A percentile compares a stretch with the other conserved stretches of the same genome.
These are phyloP conservation scores for Vanessa atalanta DNA, from an alignment of 1,140 invertebrate genomes.

Conservation along the genomic window DNA sequence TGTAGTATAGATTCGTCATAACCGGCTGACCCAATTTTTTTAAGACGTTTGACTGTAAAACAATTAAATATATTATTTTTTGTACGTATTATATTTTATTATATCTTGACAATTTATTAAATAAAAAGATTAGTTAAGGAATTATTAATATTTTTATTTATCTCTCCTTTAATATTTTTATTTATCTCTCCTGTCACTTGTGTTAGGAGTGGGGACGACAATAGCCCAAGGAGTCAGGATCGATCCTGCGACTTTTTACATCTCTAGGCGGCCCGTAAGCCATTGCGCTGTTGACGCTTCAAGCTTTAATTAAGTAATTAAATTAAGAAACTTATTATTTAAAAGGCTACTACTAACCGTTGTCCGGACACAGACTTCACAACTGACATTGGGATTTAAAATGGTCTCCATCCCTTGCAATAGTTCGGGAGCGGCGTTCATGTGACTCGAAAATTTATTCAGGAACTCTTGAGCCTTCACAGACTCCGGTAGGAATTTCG, in stretches of 20 bases:
- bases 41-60: constrained; percentile 86
- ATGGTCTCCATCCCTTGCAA: constrained; percentile 92
- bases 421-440: constrained; percentile 89
- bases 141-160: too few relatives aligned
- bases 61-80: too few relatives aligned
- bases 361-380: constrained; percentile 93
- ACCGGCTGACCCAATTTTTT: constrained; percentile 96
- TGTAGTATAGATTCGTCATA: constrained; percentile 97
- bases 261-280: too few relatives aligned
- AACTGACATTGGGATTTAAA: constrained; percentile 92
- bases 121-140: too few relatives aligned
- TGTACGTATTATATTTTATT: too few relatives aligned
- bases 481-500: constrained; percentile 93
- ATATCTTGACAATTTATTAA: too few relatives aligned
- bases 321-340: background rate
- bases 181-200: too few relatives aligned
- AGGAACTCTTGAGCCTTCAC: constrained; percentile 96
- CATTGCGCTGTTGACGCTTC: too few relatives aligned
- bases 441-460: constrained; percentile 91
- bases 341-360: constrained; percentile 79
- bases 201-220: too few relatives aligned
- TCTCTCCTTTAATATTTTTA: too few relatives aligned
- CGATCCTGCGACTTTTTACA: too few relatives aligned
- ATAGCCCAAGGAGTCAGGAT: too few relatives aligned
- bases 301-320: background rate